These are phyloP conservation scores for Prolemur simus DNA, from an alignment of 2,113 vertebrate species.

Conservation along the genomic window DNA sequence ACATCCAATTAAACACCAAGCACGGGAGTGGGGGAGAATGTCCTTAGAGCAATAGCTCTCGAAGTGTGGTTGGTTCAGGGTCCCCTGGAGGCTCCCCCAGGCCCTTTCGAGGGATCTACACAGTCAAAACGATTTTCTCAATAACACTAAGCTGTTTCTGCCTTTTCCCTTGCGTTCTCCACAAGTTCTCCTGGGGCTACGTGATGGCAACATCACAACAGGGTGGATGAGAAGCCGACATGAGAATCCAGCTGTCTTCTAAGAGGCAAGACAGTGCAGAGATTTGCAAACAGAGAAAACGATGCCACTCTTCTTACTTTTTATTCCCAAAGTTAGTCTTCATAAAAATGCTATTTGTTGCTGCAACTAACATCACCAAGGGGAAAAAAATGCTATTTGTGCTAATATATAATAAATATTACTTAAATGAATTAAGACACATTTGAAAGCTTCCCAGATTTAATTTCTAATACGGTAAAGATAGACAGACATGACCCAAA, in stretches of 20 bases:
- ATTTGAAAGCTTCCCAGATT: neutral
- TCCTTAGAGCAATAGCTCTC: neutral
- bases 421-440: neutral
- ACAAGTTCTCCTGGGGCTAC: neutral
- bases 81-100: neutral
- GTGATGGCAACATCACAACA: accelerated
- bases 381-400: neutral
- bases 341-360: neutral
- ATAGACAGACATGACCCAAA: neutral
- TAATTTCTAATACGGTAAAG: neutral
- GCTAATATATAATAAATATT: neutral
- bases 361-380: too few relatives aligned
- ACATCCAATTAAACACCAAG: neutral
- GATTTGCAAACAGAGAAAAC: neutral
- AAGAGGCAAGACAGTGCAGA: neutral
- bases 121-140: neutral
- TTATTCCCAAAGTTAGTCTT: neutral
- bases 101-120: neutral
- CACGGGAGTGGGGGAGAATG: neutral
- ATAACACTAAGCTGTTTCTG: neutral
- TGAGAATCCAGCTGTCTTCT: neutral
- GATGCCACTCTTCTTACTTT: neutral
- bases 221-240: neutral
- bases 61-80: neutral
- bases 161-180: neutral